phyloP scores from a whole-genome alignment of 2,113 vertebrate species.

The Nipponia nippon region DNA sequence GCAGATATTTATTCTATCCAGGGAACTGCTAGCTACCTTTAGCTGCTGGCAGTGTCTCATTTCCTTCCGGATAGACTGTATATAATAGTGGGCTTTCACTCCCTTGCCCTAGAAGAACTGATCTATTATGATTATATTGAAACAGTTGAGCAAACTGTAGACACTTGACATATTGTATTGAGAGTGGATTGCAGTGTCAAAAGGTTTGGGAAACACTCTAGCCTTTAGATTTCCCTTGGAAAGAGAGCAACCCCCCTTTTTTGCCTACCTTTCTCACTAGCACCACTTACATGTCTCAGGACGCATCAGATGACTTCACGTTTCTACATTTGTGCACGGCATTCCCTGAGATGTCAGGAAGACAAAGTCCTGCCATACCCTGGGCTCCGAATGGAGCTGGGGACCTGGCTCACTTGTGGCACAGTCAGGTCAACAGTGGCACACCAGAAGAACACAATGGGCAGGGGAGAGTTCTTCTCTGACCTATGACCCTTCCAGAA shows the following conservation, averaged over 20 bases:
- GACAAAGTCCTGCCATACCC: neutral
- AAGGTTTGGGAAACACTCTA: neutral
- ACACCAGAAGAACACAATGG: neutral
- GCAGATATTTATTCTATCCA: neutral
- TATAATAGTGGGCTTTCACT: neutral
- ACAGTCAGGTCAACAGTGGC: neutral
- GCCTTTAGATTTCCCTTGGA: neutral
- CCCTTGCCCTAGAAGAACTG: neutral
- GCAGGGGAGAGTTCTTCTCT: neutral
- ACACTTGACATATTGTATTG: neutral
- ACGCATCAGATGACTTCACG: accelerated
- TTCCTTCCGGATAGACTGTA: neutral
- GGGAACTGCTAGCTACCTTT: neutral
- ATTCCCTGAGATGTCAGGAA: neutral
- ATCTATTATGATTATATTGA: neutral
- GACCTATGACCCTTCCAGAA: neutral
- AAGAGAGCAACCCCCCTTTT: neutral
- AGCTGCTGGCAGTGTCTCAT: neutral
- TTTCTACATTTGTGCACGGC: accelerated
- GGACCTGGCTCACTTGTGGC: accelerated
- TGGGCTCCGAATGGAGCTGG: neutral
- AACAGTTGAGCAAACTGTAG: neutral
- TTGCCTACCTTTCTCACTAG: neutral
- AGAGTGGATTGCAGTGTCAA: neutral
- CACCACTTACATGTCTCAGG: neutral